These are phyloP conservation scores for Palythoa caribaeorum DNA, from an alignment of 92 coral and sea anemone species.

Conservation along the genomic window DNA sequence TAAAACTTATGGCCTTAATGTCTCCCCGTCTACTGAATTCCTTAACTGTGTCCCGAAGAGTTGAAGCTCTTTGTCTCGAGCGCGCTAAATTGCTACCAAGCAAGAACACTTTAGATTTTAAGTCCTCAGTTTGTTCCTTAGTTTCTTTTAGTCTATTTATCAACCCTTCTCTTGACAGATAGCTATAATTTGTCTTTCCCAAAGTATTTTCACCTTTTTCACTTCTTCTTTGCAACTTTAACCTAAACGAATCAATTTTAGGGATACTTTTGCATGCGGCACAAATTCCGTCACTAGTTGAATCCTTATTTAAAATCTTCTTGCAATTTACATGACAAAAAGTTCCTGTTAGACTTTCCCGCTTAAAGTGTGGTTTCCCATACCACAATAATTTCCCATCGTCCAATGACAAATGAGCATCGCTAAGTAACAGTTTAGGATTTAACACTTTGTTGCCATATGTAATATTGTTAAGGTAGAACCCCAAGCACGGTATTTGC, in stretches of 20 bases:
- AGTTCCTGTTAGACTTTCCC: background rate
- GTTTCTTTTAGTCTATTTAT: background rate
- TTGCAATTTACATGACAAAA: background rate
- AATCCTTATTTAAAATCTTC: background rate
- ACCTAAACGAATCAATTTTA: background rate
- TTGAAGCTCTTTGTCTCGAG: background rate
- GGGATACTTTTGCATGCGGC: background rate
- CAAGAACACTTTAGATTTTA: too few relatives aligned
- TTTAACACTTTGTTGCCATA: background rate
- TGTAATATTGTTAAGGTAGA: too few relatives aligned
- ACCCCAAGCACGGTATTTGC: too few relatives aligned
- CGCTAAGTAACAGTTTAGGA: background rate
- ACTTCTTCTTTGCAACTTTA: too few relatives aligned
- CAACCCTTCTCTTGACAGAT: background rate
- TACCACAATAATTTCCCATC: background rate
- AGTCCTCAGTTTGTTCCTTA: background rate
- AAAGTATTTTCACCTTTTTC: too few relatives aligned
- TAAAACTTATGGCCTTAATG: conserved; percentile 50
- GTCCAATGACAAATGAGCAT: background rate
- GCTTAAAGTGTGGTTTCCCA: background rate
- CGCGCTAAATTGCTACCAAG: background rate
- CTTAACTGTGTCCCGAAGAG: conserved; percentile 50
- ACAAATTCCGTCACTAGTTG: background rate
- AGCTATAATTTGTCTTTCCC: background rate
- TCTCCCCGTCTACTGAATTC: conserved; percentile 53